Conservation (phyloP, 1,140 invertebrate species). For the Saccostrea cuccullata region DNA sequence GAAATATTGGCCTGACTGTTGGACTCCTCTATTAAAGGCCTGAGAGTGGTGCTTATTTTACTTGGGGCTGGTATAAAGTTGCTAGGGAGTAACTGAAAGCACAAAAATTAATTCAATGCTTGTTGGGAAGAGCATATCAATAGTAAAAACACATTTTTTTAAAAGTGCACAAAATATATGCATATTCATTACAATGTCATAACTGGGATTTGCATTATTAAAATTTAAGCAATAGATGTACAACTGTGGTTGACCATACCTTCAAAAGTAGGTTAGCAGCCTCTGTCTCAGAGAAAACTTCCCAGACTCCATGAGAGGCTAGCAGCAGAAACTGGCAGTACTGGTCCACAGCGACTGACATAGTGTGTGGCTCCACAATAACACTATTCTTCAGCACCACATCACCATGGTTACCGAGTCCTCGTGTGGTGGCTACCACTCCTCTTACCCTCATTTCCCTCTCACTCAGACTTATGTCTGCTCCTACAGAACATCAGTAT, state of each 20-base stretch:
- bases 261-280: constrained; percentile 69
- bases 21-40: constrained; percentile 59
- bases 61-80: constrained; percentile 73
- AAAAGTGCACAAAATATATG: too few relatives aligned
- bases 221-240: background rate
- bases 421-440: constrained; percentile 73
- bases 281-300: constrained; percentile 74
- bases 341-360: constrained; percentile 70
- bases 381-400: constrained; percentile 72
- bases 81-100: constrained; percentile 72
- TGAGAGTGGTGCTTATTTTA: constrained; percentile 65
- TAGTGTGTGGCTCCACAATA: constrained; percentile 69
- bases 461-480: constrained; percentile 70
- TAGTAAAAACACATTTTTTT: too few relatives aligned
- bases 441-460: constrained; percentile 74
- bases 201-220: background rate
- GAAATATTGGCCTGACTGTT: constrained; percentile 40
- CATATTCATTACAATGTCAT: too few relatives aligned
- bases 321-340: constrained; percentile 77
- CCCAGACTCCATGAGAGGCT: constrained; percentile 75
- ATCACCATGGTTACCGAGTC: constrained; percentile 78
- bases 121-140: background rate
- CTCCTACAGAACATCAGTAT: constrained; percentile 64
- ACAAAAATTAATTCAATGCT: background rate
- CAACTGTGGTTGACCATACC: background rate